These are phyloP conservation scores for Colletes gigas DNA, from an alignment of 1,140 invertebrate genomes.

Conservation along the genomic window DNA sequence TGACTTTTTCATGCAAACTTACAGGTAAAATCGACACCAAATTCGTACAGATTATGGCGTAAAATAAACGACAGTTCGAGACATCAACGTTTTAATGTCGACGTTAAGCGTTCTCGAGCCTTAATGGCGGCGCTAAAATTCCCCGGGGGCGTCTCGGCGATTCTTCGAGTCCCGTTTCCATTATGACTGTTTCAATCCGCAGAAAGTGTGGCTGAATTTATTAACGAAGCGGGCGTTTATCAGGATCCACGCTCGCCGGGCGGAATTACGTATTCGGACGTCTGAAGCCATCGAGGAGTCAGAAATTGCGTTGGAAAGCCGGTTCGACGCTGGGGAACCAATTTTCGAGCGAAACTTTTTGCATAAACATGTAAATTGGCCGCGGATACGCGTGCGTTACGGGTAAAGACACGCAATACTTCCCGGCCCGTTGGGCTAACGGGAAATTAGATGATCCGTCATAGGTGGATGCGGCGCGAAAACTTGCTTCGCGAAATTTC, in stretches of 20 bases:
- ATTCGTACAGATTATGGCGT: no score
- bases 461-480: constrained; percentile 10
- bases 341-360: constrained; percentile 57
- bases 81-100: no score
- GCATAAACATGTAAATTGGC: constrained; percentile 43
- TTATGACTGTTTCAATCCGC: constrained; percentile 19
- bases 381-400: constrained; percentile 42
- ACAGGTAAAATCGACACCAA: no score
- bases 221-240: constrained; percentile 35
- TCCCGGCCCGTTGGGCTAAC: background rate
- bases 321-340: constrained; percentile 9
- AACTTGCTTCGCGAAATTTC: background rate
- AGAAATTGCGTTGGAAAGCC: constrained; percentile 13
- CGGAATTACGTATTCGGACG: constrained; percentile 48
- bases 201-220: constrained; percentile 18
- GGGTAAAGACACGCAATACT: constrained; percentile 7
- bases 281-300: constrained; percentile 27
- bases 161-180: background rate
- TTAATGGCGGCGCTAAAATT: background rate
- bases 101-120: no score
- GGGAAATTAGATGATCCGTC: constrained; percentile 48
- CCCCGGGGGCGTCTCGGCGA: background rate
- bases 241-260: constrained; percentile 12
- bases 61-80: no score
- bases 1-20: no score